Evolutionary conservation across 2,113 vertebrate genomes (phyloP).

Genomic region (Desmodus rotundus): DNA sequence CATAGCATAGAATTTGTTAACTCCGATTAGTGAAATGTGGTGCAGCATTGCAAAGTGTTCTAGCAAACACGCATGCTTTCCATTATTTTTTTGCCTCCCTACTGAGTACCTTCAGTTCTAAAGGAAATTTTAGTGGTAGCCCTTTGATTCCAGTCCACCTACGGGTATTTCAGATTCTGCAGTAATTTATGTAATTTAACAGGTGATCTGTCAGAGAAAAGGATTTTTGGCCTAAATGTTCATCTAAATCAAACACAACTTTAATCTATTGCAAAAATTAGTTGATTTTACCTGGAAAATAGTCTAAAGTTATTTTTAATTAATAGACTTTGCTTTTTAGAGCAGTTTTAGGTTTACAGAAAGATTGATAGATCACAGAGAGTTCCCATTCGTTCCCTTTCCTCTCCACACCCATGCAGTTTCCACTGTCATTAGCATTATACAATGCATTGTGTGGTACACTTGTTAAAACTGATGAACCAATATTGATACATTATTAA

Average conservation of each 20-base stretch:
- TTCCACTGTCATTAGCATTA: not conserved
- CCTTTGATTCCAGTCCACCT: not conserved
- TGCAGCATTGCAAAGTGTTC: not conserved
- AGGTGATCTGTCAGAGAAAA: not conserved
- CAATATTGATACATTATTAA: not conserved
- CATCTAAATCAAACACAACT: not conserved
- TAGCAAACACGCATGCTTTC: not conserved
- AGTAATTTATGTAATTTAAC: not conserved
- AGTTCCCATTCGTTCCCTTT: not conserved
- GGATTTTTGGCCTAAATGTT: not conserved
- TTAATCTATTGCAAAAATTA: not conserved
- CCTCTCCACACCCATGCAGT: not conserved
- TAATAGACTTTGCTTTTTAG: not conserved
- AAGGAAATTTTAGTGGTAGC: not conserved
- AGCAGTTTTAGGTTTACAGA: not conserved
- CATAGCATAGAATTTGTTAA: not conserved
- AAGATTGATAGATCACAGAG: not conserved
- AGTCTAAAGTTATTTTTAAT: not conserved
- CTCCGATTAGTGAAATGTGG: not conserved
- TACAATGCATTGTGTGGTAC: not conserved
- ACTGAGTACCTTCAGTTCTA: not conserved
- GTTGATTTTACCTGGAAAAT: not conserved
- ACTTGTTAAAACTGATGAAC: not conserved
- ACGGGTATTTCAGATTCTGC: not conserved
- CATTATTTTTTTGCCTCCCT: not conserved